Evolutionary conservation across 2,888 invertebrate species (phyloP).

Genomic region (Drosophila tripunctata): DNA sequence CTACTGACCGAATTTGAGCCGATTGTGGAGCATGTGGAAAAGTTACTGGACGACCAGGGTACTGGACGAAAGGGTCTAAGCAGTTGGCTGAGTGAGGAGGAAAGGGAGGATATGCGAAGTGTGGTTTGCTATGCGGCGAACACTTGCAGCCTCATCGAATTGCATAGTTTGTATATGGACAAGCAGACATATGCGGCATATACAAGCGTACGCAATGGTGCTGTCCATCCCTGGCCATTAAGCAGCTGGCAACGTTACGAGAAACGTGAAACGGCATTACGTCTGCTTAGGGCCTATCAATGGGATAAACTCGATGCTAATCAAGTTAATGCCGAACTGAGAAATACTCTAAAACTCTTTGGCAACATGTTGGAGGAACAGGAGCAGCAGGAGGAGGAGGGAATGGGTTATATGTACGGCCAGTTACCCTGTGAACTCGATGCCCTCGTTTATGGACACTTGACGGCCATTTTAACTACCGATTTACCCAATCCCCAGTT

Average conservation of each 20-base stretch:
- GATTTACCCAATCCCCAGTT: constrained; percentile 88
- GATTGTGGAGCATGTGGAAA: constrained; percentile 93
- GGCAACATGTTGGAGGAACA: constrained; percentile 89
- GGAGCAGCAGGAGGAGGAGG: constrained; percentile 82
- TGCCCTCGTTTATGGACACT: constrained; percentile 96
- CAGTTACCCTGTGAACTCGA: constrained; percentile 94
- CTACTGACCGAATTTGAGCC: constrained; percentile 94
- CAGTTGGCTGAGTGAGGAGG: constrained; percentile 87
- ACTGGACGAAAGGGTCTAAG: constrained; percentile 85
- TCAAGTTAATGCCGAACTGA: constrained; percentile 88
- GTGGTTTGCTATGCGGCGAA: constrained; percentile 94
- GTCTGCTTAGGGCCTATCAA: constrained; percentile 89
- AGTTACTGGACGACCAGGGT: constrained; percentile 62
- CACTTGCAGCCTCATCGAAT: constrained; percentile 93
- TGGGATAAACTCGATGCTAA: constrained; percentile 91
- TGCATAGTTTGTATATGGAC: constrained; percentile 93
- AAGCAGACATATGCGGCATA: constrained; percentile 90
- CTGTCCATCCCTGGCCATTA: constrained; percentile 95
- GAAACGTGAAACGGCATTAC: constrained; percentile 88
- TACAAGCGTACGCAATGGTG: constrained; percentile 92
- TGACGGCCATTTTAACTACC: constrained; percentile 95
- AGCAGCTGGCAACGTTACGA: constrained; percentile 91
- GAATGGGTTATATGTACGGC: constrained; percentile 89
- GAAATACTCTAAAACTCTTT: constrained; percentile 92
- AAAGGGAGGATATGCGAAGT: constrained; percentile 94